Evolutionary conservation across 2,888 invertebrate genomes (phyloP).

Genomic region (Teinopalpus imperialis): DNA sequence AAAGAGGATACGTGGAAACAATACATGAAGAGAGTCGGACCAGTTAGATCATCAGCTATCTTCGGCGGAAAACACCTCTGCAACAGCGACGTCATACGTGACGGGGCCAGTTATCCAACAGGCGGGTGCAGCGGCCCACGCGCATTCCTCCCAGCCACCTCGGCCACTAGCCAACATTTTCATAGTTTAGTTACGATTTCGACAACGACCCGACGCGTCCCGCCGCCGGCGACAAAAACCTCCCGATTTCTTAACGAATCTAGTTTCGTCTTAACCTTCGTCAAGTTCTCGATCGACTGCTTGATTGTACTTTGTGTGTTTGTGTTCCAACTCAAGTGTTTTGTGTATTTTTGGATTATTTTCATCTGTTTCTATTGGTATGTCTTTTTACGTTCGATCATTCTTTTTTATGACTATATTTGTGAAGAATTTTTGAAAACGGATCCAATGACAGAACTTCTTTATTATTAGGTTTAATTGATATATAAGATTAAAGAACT

Average conservation of each 20-base stretch:
- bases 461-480: too few relatives aligned
- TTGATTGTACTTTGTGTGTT: conserved; percentile 47
- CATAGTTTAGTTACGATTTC: conserved; percentile 82
- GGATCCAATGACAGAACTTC: too few relatives aligned
- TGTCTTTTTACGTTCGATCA: conserved; percentile 32
- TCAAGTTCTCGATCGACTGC: conserved; percentile 60
- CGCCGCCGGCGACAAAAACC: conserved; percentile 74
- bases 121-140: conserved; percentile 68
- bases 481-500: too few relatives aligned
- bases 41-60: conserved; percentile 37
- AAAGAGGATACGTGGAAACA: too few relatives aligned
- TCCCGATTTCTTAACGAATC: conserved; percentile 68
- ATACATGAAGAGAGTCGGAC: conserved; percentile 26
- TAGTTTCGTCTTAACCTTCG: conserved; percentile 62
- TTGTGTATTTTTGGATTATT: conserved; percentile 64
- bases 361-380: conserved; percentile 26
- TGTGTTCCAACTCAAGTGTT: conserved; percentile 52
- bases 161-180: conserved; percentile 74
- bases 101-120: conserved; percentile 62
- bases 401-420: too few relatives aligned
- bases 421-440: too few relatives aligned
- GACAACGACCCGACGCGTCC: conserved; percentile 82
- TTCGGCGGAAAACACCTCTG: conserved; percentile 77
- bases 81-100: conserved; percentile 66
- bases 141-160: conserved; percentile 73